Evolutionary conservation across 2,113 vertebrate genomes (phyloP).

Genomic region (Pachyramphus minor): DNA sequence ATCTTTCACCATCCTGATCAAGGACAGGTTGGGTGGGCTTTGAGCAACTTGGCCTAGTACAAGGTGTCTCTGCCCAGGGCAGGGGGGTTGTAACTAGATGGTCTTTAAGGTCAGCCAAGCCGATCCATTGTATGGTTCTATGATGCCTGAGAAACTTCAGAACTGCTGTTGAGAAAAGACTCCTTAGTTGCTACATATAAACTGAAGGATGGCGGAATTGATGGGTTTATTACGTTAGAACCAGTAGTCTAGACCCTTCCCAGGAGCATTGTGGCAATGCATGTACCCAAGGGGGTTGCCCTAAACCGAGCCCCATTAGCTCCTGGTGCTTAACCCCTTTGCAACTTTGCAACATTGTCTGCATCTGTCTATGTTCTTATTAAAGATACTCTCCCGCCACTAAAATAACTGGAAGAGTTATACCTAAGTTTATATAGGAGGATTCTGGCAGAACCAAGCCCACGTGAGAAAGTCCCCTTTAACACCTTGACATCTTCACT

Average conservation of each 20-base stretch:
- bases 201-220: not conserved
- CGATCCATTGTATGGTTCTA: not conserved
- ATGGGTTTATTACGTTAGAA: not conserved
- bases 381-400: not conserved
- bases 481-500: not conserved
- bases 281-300: accelerated
- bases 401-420: not conserved
- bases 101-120: not conserved
- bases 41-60: not conserved
- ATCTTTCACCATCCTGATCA: not conserved
- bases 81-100: not conserved
- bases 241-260: not conserved
- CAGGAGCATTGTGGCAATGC: not conserved
- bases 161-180: not conserved
- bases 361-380: not conserved
- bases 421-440: not conserved
- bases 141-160: not conserved
- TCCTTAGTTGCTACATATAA: not conserved
- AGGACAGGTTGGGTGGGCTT: not conserved
- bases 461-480: not conserved
- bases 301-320: accelerated
- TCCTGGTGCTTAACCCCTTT: not conserved
- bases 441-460: not conserved
- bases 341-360: not conserved
- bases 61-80: not conserved